Percentiles rank a stretch among this genome's conserved stretches.
phyloP scores from a whole-genome alignment of 2,113 vertebrate genomes.

The Vulpes lagopus region DNA sequence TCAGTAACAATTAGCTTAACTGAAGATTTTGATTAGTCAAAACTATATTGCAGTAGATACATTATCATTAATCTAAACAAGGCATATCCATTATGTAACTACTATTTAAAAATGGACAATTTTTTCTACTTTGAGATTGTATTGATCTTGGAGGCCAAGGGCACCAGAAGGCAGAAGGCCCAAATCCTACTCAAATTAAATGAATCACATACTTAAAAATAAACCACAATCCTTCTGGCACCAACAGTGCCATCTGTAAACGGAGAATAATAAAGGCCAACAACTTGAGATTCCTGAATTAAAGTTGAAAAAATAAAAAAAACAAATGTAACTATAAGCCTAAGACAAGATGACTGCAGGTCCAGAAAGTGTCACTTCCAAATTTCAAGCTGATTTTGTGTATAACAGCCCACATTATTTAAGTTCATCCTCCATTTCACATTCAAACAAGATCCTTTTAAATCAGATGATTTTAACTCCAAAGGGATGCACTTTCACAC shows the following conservation, averaged over 20 bases:
- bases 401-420: neutral
- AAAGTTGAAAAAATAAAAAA: neutral
- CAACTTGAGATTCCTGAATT: constrained; percentile 48
- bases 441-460: constrained; percentile 41
- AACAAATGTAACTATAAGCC: neutral
- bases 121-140: constrained; percentile 48
- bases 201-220: constrained; percentile 65
- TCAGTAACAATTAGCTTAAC: neutral
- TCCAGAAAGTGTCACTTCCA: neutral
- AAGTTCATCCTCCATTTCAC: neutral
- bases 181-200: constrained; percentile 35
- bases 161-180: constrained; percentile 21
- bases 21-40: constrained; percentile 44
- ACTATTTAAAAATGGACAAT: neutral
- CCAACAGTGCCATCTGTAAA: constrained; percentile 58
- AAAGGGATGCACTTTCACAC: constrained; percentile 16
- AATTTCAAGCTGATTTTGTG: constrained; percentile 2
- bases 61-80: constrained; percentile 38
- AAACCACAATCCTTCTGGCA: constrained; percentile 50
- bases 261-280: constrained; percentile 24
- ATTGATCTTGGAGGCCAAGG: constrained; percentile 50
- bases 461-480: constrained; percentile 52
- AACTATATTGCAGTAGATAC: neutral
- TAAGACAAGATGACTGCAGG: neutral
- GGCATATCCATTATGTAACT: neutral